phyloP scores from a whole-genome alignment of 2,888 invertebrate genomes.

The Microctonus hyperodae region DNA sequence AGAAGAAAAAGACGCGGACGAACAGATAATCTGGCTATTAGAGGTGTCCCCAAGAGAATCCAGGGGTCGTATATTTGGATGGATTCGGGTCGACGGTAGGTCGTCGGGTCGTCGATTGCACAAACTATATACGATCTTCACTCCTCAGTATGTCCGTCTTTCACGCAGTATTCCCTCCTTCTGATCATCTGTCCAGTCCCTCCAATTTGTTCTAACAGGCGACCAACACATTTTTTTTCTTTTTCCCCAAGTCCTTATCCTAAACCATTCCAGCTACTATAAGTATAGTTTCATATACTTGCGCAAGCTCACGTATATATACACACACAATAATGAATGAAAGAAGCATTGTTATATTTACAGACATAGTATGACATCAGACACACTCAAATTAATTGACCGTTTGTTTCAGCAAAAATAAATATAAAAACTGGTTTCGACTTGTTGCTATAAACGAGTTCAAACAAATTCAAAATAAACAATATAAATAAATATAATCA shows the following conservation, averaged over 20 bases:
- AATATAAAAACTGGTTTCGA: conserved; percentile 13
- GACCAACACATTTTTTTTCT: conserved; percentile 48
- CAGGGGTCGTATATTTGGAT: conserved; percentile 53
- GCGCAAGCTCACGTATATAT: conserved; percentile 25
- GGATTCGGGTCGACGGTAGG: conserved; percentile 51
- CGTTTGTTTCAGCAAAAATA: conserved; percentile 41
- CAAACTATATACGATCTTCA: conserved; percentile 40
- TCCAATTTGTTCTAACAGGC: conserved; percentile 63
- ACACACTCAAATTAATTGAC: conserved; percentile 51
- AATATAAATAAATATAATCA: no score
- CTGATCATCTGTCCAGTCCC: conserved; percentile 43
- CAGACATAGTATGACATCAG: conserved; percentile 22
- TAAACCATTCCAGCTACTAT: conserved; percentile 43
- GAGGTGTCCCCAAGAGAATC: conserved; percentile 60
- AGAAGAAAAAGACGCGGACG: conserved; percentile 33
- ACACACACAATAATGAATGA: conserved; percentile 30
- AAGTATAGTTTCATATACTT: conserved; percentile 32
- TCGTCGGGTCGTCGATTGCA: conserved; percentile 49
- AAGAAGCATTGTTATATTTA: not conserved
- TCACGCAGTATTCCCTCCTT: not conserved
- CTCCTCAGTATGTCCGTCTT: conserved; percentile 8
- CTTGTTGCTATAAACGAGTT: not conserved
- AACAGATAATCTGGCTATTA: conserved; percentile 62
- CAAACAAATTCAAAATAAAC: not conserved
- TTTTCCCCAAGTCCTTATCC: conserved; percentile 50